Base-by-base conservation (phyloP, 2,888 invertebrate species). In the Drosophila sordidula region DNA sequence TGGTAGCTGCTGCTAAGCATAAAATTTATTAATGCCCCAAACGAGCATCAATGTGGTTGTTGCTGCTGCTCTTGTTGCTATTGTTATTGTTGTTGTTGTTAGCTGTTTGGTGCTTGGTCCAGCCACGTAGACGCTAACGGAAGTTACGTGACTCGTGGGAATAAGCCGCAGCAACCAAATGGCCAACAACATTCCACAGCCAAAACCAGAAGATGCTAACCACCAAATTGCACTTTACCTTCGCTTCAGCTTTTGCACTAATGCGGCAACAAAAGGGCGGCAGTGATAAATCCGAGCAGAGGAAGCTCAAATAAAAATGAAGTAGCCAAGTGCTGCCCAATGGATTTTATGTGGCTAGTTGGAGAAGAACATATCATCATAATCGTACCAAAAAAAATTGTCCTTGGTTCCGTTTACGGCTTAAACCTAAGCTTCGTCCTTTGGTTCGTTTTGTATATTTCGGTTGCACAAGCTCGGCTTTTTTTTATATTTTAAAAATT, bases 101-200 rank as follows among this genome's bases (percentile, higher is more conserved):
- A 26, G 44, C 44, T 45, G 26, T 26, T 26, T 45, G 54, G 18
- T 55, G 69, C 52, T 47, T 50, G 41, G 42, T 41, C 69, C 51
- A 62, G 71, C 72, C 77, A 78, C 77, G 77, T 78, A 75, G 72
- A 50, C 56, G 64, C 72, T 75, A 77, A 81, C 83, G 88, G 88
- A 83, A 83, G 88, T 83, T 83, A 83, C 83, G 83, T 83, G 83
- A 83, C 83, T 86, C 83, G 75, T 77, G 83, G 83, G 83, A 66
- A 83, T 83, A 86, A 88, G 74, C 82, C 70, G 9, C 39, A 62
- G 34, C 51, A 32, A 41, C 25, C 63, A 64, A 63, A 54, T 55
- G 55, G 55, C 42, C 57, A 49, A 39, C 32, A 18, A 9, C 22
- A 39, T 29, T 29, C 29, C 29, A 29, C 9, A 9, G 29, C 29